A percentile compares a stretch with the other conserved stretches of the same genome.
These are phyloP conservation scores for Lasioglossum figueresi DNA, from an alignment of 2,888 invertebrate genomes.

Conservation along the genomic window DNA sequence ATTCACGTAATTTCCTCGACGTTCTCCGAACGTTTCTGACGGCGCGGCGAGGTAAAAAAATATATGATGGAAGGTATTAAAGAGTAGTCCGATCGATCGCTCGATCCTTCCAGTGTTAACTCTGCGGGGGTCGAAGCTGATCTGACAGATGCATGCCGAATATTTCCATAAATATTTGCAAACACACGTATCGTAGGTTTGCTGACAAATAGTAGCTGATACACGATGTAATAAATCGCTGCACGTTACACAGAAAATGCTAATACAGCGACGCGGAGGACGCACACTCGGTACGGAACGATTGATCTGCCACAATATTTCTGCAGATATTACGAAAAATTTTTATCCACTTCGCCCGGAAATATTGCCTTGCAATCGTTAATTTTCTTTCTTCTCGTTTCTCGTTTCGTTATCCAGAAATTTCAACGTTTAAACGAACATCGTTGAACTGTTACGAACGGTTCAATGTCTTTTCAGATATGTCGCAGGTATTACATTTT, in stretches of 20 bases:
- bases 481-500: background rate
- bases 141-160: background rate
- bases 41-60: background rate
- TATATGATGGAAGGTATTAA: background rate
- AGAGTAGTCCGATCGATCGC: background rate
- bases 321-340: background rate
- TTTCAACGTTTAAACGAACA: too few relatives aligned
- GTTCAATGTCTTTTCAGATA: too few relatives aligned
- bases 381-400: background rate
- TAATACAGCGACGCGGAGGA: background rate
- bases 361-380: background rate
- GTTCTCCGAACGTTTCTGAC: background rate
- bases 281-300: background rate
- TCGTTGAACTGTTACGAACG: too few relatives aligned
- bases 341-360: background rate
- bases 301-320: background rate
- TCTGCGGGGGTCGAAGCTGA: background rate
- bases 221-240: conserved; percentile 3
- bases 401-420: too few relatives aligned
- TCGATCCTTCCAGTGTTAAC: background rate
- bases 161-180: conserved; percentile 8
- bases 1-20: too few relatives aligned
- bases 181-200: background rate
- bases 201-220: background rate
- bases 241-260: background rate